Evolutionary conservation across 2,888 invertebrate species (phyloP), one percentile per base, ranked within the genome.

Genomic region (Pasiphila rectangulata): DNA sequence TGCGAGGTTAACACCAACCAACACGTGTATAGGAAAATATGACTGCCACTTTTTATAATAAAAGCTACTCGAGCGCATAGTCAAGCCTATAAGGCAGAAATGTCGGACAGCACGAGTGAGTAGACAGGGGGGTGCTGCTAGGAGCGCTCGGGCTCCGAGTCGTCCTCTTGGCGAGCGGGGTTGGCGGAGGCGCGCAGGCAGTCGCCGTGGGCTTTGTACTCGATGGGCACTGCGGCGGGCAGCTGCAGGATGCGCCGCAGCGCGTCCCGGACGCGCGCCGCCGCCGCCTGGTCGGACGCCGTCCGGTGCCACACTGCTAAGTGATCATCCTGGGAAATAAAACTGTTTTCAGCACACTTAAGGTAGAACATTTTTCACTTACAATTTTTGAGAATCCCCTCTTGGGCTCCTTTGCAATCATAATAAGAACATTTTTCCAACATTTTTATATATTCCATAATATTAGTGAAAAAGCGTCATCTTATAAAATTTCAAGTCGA

Each of bases 251-350:
- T 95, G 79, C 98, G 93, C 67, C 96, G 94, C 69, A 99, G 89
- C 32, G 98, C 97, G 89, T 99, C 99, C 60, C 98, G 92, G 68
- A 99, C 98, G 69, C 98, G 92, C 59, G 93, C 93, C 64, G 96
- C 97, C 59, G 96, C 96, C 57, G 91, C 92, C 72, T 93, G 92
- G 90, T 99, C 98, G 57, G 94, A 92, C 41, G 98, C 97, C 61
- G 96, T 98, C 81, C 96, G 94, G 87, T 98, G 98, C 98, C 99
- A 99, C 68, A 99, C 93, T 59, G 98, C 97, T 71, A 99, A 92
- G 77, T 97, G 95, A 78, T 98, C 98, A 87, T 98, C 98, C 95
- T 97, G 73, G 0, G 63, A 35, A 3, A 15, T 1, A 32, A 7
- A 9, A 32, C n/a, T n/a, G n/a, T n/a, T n/a, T n/a, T n/a, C n/a